Percentiles rank a stretch among this genome's conserved stretches.
phyloP scores from a whole-genome alignment of 2,113 vertebrate genomes.

The Dipodomys spectabilis region DNA sequence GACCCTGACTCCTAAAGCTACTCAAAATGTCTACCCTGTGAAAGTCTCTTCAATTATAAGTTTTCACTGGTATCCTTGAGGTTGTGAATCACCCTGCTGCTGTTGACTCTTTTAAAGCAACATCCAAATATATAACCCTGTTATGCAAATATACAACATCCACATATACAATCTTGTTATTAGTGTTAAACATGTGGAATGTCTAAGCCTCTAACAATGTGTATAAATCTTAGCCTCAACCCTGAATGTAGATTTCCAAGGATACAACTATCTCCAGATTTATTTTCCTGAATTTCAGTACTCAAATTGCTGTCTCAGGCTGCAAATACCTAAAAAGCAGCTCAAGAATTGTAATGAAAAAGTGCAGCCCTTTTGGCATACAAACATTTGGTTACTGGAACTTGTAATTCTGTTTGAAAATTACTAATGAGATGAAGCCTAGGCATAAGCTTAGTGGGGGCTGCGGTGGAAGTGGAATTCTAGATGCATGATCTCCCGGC shows the following conservation, averaged over 20 bases:
- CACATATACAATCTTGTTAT: conserved; percentile 50
- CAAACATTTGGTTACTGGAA: conserved; percentile 43
- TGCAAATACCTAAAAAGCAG: conserved; percentile 41
- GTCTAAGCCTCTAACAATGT: neutral
- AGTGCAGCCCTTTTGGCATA: conserved; percentile 1
- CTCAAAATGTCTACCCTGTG: neutral
- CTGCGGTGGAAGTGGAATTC: neutral
- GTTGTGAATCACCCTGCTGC: neutral
- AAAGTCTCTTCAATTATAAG: conserved; percentile 27
- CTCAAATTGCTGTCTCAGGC: neutral
- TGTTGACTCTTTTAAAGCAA: neutral
- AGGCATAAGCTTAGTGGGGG: conserved; percentile 28
- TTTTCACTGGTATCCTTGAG: conserved; percentile 17
- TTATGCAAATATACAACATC: conserved; percentile 28
- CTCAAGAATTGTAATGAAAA: conserved; percentile 51
- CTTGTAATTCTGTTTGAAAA: conserved; percentile 48
- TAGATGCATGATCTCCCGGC: neutral
- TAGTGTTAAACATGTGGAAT: conserved; percentile 24
- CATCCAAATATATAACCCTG: conserved; percentile 26
- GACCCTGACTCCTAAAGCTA: neutral
- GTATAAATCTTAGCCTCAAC: neutral
- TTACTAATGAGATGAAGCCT: conserved; percentile 38
- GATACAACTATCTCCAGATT: conserved; percentile 17
- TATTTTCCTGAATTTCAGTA: neutral
- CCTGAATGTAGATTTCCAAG: neutral